These are phyloP conservation scores for Stenolophus ochropezus DNA, from an alignment of 2,888 invertebrate species.

Conservation along the genomic window DNA sequence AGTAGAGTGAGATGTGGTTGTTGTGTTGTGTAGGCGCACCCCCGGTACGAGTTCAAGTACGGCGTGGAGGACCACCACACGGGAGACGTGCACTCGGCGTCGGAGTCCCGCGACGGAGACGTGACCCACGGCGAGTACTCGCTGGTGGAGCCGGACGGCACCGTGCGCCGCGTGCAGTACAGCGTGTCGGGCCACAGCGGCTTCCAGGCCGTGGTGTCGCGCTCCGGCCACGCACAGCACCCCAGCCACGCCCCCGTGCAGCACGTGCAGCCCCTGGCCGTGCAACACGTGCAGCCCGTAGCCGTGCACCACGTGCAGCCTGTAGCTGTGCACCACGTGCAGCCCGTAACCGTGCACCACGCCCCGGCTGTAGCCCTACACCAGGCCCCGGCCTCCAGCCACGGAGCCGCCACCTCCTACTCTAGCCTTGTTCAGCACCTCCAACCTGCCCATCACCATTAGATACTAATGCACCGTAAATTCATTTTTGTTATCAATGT, in stretches of 20 bases:
- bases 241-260: neutral
- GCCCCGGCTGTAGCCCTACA: neutral
- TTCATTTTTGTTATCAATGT: constrained; percentile 2
- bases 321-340: neutral
- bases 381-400: neutral
- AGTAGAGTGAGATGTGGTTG: no score
- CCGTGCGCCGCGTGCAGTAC: constrained; percentile 22
- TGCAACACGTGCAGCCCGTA: neutral
- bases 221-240: constrained; percentile 17
- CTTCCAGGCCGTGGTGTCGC: constrained; percentile 26
- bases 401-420: constrained; percentile 29
- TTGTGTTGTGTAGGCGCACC: neutral
- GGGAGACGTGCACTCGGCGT: neutral
- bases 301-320: constrained; percentile 7
- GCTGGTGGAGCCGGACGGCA: constrained; percentile 32
- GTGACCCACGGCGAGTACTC: constrained; percentile 32
- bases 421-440: neutral
- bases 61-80: constrained; percentile 30
- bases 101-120: constrained; percentile 21
- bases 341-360: neutral
- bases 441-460: neutral
- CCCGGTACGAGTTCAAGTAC: constrained; percentile 33
- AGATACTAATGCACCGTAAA: neutral
- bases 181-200: constrained; percentile 22
- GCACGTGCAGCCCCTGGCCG: neutral